These are phyloP conservation scores for Neoniphon sammara DNA, from an alignment of 2,797 vertebrate species.

Conservation along the genomic window DNA sequence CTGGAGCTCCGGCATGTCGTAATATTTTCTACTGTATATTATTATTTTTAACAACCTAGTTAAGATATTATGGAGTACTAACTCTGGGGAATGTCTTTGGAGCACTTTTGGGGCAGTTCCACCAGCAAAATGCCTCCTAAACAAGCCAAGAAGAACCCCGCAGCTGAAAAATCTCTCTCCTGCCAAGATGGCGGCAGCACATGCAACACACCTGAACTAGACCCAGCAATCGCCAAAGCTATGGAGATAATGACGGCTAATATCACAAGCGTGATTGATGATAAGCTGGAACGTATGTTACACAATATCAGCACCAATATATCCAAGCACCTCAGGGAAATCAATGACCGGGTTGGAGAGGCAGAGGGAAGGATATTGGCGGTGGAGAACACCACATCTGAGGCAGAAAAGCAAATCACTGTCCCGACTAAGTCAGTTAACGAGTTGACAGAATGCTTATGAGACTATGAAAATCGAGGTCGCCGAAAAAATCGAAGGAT, in stretches of 20 bases:
- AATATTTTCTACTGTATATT: background rate
- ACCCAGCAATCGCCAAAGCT: background rate
- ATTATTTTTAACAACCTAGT: background rate
- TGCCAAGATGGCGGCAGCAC: background rate
- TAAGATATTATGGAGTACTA: background rate
- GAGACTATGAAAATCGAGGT: slow-evolving; percentile 10
- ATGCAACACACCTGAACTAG: background rate
- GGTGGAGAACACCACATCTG: background rate
- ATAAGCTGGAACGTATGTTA: slow-evolving; percentile 2
- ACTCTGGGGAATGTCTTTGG: background rate
- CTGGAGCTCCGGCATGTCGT: background rate
- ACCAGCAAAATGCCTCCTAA: background rate
- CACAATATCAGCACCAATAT: background rate
- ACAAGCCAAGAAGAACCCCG: background rate
- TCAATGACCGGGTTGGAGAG: background rate
- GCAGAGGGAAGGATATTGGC: background rate
- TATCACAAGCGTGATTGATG: slow-evolving; percentile 6
- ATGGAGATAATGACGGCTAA: slow-evolving; percentile 8
- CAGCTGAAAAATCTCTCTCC: background rate
- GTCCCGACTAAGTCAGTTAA: background rate
- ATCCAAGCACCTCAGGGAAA: background rate
- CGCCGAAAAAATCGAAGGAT: background rate
- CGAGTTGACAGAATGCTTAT: background rate
- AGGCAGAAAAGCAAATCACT: background rate
- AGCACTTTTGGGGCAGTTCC: background rate